phyloP scores from a whole-genome alignment of 2,888 invertebrate genomes.

The Folsomia manolachei region DNA sequence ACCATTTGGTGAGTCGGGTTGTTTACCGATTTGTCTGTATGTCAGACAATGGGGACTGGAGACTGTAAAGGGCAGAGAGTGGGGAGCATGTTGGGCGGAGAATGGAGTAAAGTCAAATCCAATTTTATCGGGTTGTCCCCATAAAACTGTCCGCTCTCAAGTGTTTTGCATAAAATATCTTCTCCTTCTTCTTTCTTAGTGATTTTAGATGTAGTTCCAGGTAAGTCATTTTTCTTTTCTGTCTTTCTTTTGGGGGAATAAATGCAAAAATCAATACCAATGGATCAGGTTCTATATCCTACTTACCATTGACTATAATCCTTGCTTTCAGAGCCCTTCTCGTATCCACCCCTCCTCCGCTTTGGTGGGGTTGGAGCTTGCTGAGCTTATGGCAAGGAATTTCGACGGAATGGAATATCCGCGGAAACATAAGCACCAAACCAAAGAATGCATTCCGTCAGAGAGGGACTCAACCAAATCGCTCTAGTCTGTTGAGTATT shows the following conservation, averaged over 20 bases:
- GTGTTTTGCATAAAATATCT: slow-evolving; percentile 13
- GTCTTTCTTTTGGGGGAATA: background rate
- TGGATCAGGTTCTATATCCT: background rate
- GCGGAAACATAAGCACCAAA: background rate
- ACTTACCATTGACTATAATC: background rate
- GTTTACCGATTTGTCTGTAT: slow-evolving; percentile 2
- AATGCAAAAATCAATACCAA: background rate
- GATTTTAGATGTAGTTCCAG: slow-evolving; percentile 7
- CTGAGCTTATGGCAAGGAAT: background rate
- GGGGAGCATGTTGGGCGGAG: no score
- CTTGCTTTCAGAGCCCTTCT: background rate
- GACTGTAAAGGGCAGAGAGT: no score
- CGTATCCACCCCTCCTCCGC: no score
- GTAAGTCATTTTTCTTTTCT: slow-evolving; percentile 15
- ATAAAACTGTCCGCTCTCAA: slow-evolving; percentile 17
- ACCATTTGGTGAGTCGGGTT: background rate
- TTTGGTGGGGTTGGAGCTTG: no score
- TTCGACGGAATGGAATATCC: background rate
- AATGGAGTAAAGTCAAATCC: background rate
- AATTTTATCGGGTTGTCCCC: slow-evolving; percentile 11
- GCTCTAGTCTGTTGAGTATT: no score
- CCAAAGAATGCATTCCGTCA: background rate
- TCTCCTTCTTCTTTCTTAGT: slow-evolving; percentile 4
- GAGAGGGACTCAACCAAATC: background rate
- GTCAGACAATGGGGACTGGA: no score